Evolutionary conservation across 1,140 invertebrate species (phyloP), one percentile per base, ranked within the genome.

Genomic region (Conus betulinus): DNA sequence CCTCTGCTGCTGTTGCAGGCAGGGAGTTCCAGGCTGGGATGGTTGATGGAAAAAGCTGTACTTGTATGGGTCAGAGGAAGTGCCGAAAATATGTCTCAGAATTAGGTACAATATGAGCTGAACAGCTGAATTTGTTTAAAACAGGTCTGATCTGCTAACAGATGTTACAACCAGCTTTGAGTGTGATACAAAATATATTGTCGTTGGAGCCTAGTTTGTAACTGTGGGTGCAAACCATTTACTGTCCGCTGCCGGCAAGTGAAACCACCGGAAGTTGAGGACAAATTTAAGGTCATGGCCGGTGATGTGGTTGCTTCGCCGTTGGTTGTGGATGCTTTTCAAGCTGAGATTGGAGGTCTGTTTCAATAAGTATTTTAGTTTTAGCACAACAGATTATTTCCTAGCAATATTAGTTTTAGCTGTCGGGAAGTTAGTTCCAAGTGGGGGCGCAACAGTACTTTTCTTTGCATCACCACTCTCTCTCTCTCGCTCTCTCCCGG

Each of bases 331-430:
- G 90, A 91, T 67, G 87, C 88, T 7, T 76, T 92, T 25, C 87
- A 90, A 51, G 87, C 90, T 53, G 90, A 90, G 88, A 82, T 92
- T 52, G 90, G 89, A 60, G 90, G 90, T 90, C n/a, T 79, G 71
- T 86, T 25, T 20, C 13, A 6, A 4, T 52, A 5, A 20, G 5
- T 15, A 7, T 2, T 74, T 74, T 27, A 15, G 81, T 11, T 86
- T 20, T 8, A 11, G 60, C n/a, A n/a, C 23, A n/a, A 63, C 5
- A 52, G 27, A 23, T 23, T 17, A 10, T 23, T 23, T 60, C 71
- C 71, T 25, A 10, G 39, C 67, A 71, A 71, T 7, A 55, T 3
- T 23, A 74, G 11, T 27, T 79, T 67, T 84, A 13, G 39, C 39
- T 39, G 39, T 39, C 39, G 39, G 39, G 39, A 39, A 39, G 39